Conservation (phyloP, 92 coral and sea anemone species). For the Epizoanthus illoricatus region DNA sequence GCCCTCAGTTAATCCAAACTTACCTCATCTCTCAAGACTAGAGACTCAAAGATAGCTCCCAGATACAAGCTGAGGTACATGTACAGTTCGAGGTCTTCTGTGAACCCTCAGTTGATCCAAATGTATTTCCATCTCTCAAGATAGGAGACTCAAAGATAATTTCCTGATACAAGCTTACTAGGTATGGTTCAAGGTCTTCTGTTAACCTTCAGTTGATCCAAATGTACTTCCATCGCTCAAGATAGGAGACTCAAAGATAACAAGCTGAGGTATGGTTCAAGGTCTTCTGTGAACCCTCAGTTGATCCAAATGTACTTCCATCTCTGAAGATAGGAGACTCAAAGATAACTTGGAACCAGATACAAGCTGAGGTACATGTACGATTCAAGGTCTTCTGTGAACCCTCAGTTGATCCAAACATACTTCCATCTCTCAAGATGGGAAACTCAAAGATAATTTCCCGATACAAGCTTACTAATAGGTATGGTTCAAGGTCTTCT, state of each 20-base stretch:
- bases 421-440: slow-evolving; percentile 74
- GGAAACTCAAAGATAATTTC: slow-evolving; percentile 92
- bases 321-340: slow-evolving; percentile 85
- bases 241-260: too few relatives aligned
- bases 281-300: slow-evolving; percentile 46
- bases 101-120: background rate
- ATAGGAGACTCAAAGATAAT: slow-evolving; percentile 89
- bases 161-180: slow-evolving; percentile 76
- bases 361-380: slow-evolving; percentile 76
- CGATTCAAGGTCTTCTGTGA: too few relatives aligned
- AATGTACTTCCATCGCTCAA: too few relatives aligned
- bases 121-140: slow-evolving; percentile 73
- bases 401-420: background rate
- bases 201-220: too few relatives aligned
- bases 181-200: slow-evolving; percentile 80
- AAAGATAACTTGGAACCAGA: slow-evolving; percentile 71
- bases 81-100: background rate
- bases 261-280: slow-evolving; percentile 90
- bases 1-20: too few relatives aligned
- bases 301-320: slow-evolving; percentile 53
- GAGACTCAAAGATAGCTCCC: too few relatives aligned
- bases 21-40: too few relatives aligned
- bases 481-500: background rate
- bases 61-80: too few relatives aligned
- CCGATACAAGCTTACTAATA: slow-evolving; percentile 70